A percentile compares a stretch with the other conserved stretches of the same genome.
phyloP scores from a whole-genome alignment of 2,113 vertebrate species.

The Xenotilapia leptura region DNA sequence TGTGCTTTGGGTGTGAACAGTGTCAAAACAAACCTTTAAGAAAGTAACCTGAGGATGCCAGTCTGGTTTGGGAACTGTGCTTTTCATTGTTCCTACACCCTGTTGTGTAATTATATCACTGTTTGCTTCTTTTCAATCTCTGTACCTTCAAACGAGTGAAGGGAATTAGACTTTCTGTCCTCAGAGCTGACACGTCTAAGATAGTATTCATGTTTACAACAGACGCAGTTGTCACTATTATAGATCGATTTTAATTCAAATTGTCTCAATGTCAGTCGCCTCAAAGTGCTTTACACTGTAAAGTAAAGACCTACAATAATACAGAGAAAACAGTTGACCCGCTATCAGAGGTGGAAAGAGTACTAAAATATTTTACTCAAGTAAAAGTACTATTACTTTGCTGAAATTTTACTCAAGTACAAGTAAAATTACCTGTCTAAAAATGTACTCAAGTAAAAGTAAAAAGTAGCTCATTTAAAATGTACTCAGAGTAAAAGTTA shows the following conservation, averaged over 20 bases:
- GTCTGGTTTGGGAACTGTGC: background rate
- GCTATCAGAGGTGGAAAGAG: background rate
- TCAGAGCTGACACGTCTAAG: background rate
- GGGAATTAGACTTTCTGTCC: conserved; percentile 2
- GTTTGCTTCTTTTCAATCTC: background rate
- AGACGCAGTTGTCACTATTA: background rate
- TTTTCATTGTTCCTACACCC: background rate
- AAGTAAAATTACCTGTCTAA: no score
- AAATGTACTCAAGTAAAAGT: no score
- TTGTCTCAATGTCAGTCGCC: background rate
- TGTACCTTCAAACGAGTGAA: background rate
- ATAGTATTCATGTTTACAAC: background rate
- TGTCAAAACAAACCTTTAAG: background rate
- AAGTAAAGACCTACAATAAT: background rate
- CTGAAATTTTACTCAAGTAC: no score
- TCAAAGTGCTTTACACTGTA: background rate
- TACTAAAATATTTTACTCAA: no score
- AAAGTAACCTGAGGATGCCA: background rate
- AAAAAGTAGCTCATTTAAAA: no score
- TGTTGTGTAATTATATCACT: background rate
- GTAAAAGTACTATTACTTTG: no score
- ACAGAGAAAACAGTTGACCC: background rate
- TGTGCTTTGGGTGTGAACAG: conserved; percentile 15
- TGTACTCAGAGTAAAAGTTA: no score
- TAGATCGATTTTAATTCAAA: background rate